Evolutionary conservation across 2,888 invertebrate genomes (phyloP).

Genomic region (Pyrocoelia pectoralis): DNA sequence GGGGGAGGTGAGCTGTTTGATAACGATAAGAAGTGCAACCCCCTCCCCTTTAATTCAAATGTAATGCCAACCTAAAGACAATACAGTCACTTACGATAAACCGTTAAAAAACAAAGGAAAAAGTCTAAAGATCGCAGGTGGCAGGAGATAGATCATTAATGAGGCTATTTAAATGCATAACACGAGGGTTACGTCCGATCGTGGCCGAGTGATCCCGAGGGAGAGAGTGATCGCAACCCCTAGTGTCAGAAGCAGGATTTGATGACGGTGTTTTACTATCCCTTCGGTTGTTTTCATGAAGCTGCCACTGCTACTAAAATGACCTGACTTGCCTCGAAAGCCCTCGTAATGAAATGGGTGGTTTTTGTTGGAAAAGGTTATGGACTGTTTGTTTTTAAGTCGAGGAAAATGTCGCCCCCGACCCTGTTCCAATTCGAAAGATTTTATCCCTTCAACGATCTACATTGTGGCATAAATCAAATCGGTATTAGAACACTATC

Average conservation of each 20-base stretch:
- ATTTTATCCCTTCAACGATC: constrained; percentile 19
- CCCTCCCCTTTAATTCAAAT: too few species aligned
- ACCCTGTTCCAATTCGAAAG: too few species aligned
- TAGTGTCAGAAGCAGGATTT: constrained; percentile 36
- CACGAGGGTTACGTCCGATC: constrained; percentile 56
- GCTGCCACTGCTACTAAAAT: constrained; percentile 27
- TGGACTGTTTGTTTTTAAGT: constrained; percentile 17
- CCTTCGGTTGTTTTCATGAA: constrained; percentile 33
- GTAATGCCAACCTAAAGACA: constrained; percentile 16
- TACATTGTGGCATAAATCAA: constrained; percentile 55
- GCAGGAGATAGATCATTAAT: constrained; percentile 57
- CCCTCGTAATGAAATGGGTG: constrained; percentile 33
- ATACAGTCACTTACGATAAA: neutral
- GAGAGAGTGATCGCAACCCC: constrained; percentile 40
- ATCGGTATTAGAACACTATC: constrained; percentile 57
- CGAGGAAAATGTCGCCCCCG: too few species aligned
- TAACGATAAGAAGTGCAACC: constrained; percentile 30
- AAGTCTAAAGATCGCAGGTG: constrained; percentile 56
- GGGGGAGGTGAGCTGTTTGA: constrained; percentile 27
- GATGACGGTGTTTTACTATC: constrained; percentile 38
- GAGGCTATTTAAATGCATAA: constrained; percentile 64
- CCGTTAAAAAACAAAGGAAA: constrained; percentile 16
- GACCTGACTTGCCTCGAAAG: constrained; percentile 35
- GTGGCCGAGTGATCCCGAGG: constrained; percentile 51
- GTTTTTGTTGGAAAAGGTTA: constrained; percentile 34